Percentiles rank a stretch among this genome's conserved stretches.
Evolutionary conservation across 1,140 invertebrate species (phyloP).

Genomic region (Drosophila pallidifrons): DNA sequence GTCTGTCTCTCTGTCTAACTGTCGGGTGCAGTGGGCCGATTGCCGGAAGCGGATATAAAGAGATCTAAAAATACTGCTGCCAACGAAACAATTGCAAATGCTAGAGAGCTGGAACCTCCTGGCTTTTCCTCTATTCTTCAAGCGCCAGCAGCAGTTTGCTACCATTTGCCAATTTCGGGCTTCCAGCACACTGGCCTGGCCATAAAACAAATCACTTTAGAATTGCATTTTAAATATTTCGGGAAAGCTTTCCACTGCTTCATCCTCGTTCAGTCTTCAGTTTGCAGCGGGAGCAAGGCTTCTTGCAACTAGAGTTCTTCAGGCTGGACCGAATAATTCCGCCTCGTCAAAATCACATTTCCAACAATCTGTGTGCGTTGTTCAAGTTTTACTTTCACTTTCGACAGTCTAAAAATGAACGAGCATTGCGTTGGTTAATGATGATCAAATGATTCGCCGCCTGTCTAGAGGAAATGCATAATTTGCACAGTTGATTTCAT

Average conservation of each 20-base stretch:
- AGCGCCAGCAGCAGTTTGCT: slow-evolving; percentile 1
- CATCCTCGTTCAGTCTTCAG: slow-evolving; percentile 6
- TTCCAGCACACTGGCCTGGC: slow-evolving; percentile 17
- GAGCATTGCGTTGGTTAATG: slow-evolving; percentile 23
- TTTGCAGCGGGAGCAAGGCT: neutral
- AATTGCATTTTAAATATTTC: slow-evolving; percentile 78
- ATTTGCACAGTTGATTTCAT: slow-evolving; percentile 69
- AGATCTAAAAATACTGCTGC: slow-evolving; percentile 53
- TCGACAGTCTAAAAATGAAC: slow-evolving; percentile 18
- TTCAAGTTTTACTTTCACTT: slow-evolving; percentile 62
- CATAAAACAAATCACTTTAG: slow-evolving; percentile 74
- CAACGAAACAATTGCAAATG: slow-evolving; percentile 62
- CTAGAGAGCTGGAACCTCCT: neutral
- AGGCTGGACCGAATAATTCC: neutral
- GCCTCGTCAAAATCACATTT: slow-evolving; percentile 34
- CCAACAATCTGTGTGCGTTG: slow-evolving; percentile 48
- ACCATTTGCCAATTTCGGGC: slow-evolving; percentile 13
- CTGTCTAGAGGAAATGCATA: slow-evolving; percentile 62
- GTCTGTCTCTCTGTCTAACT: neutral
- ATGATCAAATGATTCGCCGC: slow-evolving; percentile 62
- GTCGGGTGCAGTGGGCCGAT: slow-evolving; percentile 45
- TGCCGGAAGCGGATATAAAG: slow-evolving; percentile 54
- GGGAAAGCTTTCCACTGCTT: slow-evolving; percentile 49
- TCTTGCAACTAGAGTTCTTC: neutral
- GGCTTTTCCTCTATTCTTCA: neutral